A percentile compares a stretch with the other conserved stretches of the same genome.
Evolutionary conservation across 2,888 invertebrate genomes (phyloP).

Genomic region (Chrysotoxum bicinctum): DNA sequence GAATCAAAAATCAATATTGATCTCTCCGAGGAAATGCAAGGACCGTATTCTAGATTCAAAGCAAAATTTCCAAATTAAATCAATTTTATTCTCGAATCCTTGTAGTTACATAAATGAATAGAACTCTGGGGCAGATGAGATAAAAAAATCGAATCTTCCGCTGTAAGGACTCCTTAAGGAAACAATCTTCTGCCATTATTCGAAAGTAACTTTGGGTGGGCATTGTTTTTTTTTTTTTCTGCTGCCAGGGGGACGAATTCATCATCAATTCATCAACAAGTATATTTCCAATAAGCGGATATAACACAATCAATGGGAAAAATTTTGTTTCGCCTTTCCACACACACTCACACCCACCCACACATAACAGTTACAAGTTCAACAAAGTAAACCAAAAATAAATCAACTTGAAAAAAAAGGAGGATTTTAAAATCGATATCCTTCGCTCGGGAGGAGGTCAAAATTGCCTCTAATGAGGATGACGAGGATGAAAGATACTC

Average conservation of each 20-base stretch:
- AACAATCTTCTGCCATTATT: slow-evolving; percentile 17
- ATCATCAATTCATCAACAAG: slow-evolving; percentile 9
- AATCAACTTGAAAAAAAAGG: background rate
- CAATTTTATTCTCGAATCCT: slow-evolving; percentile 10
- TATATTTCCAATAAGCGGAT: slow-evolving; percentile 28
- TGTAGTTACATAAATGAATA: slow-evolving; percentile 20
- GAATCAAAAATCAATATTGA: slow-evolving; percentile 19
- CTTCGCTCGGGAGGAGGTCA: slow-evolving; percentile 10
- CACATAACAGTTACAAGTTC: slow-evolving; percentile 8
- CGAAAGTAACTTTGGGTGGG: slow-evolving; percentile 1
- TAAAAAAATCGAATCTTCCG: background rate
- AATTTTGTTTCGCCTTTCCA: background rate
- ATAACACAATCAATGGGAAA: slow-evolving; percentile 27
- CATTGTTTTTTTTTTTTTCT: slow-evolving; percentile 5
- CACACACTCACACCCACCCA: background rate
- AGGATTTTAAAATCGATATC: slow-evolving; percentile 15
- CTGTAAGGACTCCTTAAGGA: slow-evolving; percentile 17
- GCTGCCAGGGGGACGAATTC: background rate
- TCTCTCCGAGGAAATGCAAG: background rate
- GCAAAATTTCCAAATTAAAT: background rate
- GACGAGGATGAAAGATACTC: background rate
- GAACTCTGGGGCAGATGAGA: background rate
- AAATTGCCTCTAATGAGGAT: slow-evolving; percentile 27
- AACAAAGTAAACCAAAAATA: slow-evolving; percentile 25
- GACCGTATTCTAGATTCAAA: slow-evolving; percentile 1